Conservation (phyloP, 2,113 vertebrate species). For the Girardinichthys multiradiatus region DNA sequence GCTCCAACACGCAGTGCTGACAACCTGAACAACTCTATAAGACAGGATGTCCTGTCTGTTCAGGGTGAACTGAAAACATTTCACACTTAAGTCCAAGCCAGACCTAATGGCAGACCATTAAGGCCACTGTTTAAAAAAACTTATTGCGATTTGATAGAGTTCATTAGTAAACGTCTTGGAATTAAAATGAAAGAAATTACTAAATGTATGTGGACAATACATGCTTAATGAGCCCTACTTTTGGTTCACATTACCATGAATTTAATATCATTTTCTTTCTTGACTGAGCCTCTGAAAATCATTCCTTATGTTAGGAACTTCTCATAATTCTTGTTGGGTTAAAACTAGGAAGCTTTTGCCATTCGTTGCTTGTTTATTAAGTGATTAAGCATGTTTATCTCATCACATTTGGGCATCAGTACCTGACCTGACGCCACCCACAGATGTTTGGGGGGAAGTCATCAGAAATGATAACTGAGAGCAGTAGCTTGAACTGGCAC, state of each 20-base stretch:
- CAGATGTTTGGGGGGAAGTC: too few relatives aligned
- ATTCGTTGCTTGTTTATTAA: too few relatives aligned
- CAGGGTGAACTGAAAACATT: neutral
- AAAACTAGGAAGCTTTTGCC: too few relatives aligned
- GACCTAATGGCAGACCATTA: constrained; percentile 1
- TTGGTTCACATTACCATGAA: neutral
- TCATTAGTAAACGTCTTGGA: neutral
- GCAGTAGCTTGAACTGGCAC: too few relatives aligned
- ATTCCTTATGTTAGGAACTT: too few relatives aligned
- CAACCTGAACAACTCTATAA: neutral
- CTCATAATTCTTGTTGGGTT: too few relatives aligned
- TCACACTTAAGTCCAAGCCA: constrained; percentile 61
- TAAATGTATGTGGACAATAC: neutral
- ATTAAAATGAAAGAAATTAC: neutral
- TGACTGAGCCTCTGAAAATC: neutral
- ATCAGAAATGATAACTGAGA: too few relatives aligned
- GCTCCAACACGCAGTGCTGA: constrained; percentile 92
- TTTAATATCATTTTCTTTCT: neutral
- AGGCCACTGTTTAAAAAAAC: constrained; percentile 11
- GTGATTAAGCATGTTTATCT: too few relatives aligned
- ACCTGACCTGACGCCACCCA: too few relatives aligned
- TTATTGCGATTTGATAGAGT: neutral
- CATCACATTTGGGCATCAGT: too few relatives aligned
- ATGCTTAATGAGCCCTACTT: neutral
- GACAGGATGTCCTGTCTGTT: neutral